These are phyloP conservation scores for Smittia aterrima DNA, from an alignment of 2,888 invertebrate species.

Conservation along the genomic window DNA sequence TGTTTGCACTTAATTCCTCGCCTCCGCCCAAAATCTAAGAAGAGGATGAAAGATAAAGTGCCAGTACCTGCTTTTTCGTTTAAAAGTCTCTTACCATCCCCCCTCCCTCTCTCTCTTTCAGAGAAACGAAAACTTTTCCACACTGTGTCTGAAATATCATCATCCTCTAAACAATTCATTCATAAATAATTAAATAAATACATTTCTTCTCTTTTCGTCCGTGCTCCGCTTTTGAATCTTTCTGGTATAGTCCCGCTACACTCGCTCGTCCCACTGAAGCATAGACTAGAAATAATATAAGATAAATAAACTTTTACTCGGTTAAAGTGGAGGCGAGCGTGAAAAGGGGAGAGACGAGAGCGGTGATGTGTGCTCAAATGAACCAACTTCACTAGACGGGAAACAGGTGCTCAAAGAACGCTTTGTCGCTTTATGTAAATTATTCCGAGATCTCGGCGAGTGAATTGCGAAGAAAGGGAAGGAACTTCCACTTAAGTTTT, in stretches of 20 bases:
- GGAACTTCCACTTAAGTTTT: slow-evolving; percentile 21
- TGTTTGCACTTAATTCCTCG: too few relatives aligned
- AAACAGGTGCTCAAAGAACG: slow-evolving; percentile 18
- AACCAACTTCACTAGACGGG: slow-evolving; percentile 10
- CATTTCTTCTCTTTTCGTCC: neutral
- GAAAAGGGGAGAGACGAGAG: neutral
- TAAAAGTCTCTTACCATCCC: too few relatives aligned
- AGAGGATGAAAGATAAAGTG: slow-evolving; percentile 23
- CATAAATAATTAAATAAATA: slow-evolving; percentile 39
- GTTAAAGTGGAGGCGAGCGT: neutral
- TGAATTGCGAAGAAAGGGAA: neutral
- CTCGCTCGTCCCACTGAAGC: neutral
- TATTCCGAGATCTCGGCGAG: neutral
- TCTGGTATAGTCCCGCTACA: neutral
- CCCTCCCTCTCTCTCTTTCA: neutral
- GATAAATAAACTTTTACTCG: neutral
- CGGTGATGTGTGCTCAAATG: neutral
- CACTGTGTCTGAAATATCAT: slow-evolving; percentile 30
- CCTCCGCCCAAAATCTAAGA: neutral
- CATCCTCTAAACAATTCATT: slow-evolving; percentile 33
- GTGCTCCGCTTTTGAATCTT: neutral
- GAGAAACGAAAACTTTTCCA: slow-evolving; percentile 2
- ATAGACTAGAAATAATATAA: neutral
- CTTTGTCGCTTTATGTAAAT: slow-evolving; percentile 27
- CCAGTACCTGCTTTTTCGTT: slow-evolving; percentile 1